Percentiles rank a stretch among this genome's conserved stretches.
These are phyloP conservation scores for Lucifuga dentata DNA, from an alignment of 2,113 vertebrate genomes.

Conservation along the genomic window DNA sequence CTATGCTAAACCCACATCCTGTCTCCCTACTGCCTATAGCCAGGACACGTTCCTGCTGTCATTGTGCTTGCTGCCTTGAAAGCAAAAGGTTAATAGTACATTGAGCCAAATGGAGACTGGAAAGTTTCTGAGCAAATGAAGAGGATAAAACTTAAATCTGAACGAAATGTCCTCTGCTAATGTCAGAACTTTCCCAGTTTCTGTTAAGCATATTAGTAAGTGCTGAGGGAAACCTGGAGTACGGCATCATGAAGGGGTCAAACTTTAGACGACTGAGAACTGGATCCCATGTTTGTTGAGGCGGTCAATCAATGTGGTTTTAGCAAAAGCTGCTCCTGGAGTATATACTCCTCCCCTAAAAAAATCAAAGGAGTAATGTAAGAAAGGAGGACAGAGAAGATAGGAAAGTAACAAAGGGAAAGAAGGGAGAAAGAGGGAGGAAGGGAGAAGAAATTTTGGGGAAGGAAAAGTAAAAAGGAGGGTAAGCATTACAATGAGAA, in stretches of 20 bases:
- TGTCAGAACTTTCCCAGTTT: constrained; percentile 23
- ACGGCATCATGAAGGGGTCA: background rate
- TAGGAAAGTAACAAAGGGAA: too few species aligned
- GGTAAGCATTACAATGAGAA: too few species aligned
- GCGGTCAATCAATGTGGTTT: constrained; percentile 91
- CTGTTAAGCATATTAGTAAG: constrained; percentile 39
- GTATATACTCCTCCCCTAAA: constrained; percentile 93
- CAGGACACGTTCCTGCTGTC: constrained; percentile 7
- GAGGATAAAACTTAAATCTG: constrained; percentile 13
- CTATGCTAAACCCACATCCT: constrained; percentile 8
- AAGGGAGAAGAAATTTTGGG: background rate
- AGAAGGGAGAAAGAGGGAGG: background rate
- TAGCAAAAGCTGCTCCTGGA: constrained; percentile 91
- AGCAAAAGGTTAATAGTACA: constrained; percentile 28
- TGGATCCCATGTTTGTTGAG: constrained; percentile 90
- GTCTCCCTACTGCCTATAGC: background rate
- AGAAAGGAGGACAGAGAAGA: background rate
- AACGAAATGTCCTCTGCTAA: background rate
- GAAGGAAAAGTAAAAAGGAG: background rate
- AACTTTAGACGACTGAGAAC: constrained; percentile 86
- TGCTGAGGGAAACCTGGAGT: constrained; percentile 50
- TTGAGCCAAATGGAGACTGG: constrained; percentile 25
- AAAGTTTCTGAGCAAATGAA: constrained; percentile 25
- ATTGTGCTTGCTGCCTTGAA: constrained; percentile 15
- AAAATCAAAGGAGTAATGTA: constrained; percentile 10